A percentile compares a stretch with the other conserved stretches of the same genome.
phyloP scores from a whole-genome alignment of 2,797 vertebrate genomes.

The Anabacerthia variegaticeps region DNA sequence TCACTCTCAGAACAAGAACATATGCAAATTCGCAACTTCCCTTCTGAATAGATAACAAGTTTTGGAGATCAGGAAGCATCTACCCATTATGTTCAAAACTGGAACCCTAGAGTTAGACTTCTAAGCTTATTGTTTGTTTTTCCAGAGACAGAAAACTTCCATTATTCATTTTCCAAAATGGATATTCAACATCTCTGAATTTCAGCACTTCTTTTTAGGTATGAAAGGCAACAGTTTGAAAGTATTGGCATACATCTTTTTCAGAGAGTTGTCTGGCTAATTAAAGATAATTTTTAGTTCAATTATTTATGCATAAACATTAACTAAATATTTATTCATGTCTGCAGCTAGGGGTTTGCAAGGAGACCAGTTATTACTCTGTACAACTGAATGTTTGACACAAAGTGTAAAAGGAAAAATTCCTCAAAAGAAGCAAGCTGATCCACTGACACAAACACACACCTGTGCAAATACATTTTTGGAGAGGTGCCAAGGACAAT shows the following conservation, averaged over 20 bases:
- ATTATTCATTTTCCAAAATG: neutral
- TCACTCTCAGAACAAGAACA: neutral
- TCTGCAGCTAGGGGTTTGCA: neutral
- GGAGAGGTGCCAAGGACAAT: neutral
- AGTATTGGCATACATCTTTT: neutral
- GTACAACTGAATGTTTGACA: neutral
- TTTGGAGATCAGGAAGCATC: neutral
- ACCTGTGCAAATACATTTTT: neutral
- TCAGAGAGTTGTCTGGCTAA: neutral
- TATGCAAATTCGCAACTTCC: neutral
- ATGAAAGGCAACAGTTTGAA: neutral
- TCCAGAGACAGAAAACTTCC: neutral
- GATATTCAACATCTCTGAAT: neutral
- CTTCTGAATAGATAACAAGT: neutral
- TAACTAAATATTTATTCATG: neutral
- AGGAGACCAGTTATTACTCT: neutral
- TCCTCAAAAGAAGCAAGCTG: neutral
- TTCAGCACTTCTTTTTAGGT: neutral
- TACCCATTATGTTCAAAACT: neutral
- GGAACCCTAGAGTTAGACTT: neutral
- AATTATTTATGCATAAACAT: neutral
- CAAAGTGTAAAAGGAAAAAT: neutral
- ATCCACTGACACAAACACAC: neutral
- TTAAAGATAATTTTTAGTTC: neutral
- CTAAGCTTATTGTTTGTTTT: neutral